Conservation (phyloP, 2,113 vertebrate genomes). For the Malurus alboscapulatus region DNA sequence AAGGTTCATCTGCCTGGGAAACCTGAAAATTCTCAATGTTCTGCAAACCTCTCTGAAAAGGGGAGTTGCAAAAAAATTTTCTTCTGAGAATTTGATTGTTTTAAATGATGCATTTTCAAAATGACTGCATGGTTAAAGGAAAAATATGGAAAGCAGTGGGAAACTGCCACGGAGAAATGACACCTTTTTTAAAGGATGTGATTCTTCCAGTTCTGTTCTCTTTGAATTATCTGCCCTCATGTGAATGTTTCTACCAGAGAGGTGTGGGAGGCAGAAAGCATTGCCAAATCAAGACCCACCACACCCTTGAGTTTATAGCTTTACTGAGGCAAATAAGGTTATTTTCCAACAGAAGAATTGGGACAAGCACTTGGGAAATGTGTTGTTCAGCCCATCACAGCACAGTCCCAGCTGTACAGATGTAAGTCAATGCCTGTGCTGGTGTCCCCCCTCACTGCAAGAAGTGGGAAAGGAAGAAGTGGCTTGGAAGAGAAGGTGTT, state of each 20-base stretch:
- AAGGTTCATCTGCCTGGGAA: not conserved
- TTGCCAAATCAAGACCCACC: not conserved
- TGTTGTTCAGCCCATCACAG: not conserved
- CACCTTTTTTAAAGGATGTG: not conserved
- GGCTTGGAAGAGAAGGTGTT: fast-evolving
- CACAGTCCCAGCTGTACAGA: not conserved
- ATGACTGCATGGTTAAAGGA: not conserved
- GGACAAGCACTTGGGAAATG: not conserved
- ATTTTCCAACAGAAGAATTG: not conserved
- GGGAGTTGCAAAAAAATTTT: not conserved
- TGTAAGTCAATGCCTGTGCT: not conserved
- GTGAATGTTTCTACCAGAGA: not conserved
- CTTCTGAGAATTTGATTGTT: not conserved
- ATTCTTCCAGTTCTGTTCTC: not conserved
- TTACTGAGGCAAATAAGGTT: not conserved
- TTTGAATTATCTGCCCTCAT: not conserved
- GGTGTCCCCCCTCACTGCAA: not conserved
- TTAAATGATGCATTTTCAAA: not conserved
- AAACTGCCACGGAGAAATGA: not conserved
- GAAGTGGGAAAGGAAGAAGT: not conserved
- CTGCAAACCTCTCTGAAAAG: not conserved
- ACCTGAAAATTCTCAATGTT: not conserved
- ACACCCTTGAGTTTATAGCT: not conserved
- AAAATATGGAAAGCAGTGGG: not conserved
- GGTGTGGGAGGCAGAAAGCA: not conserved